These are phyloP conservation scores for Noturus placidus DNA, from an alignment of 2,113 vertebrate genomes.

Conservation along the genomic window DNA sequence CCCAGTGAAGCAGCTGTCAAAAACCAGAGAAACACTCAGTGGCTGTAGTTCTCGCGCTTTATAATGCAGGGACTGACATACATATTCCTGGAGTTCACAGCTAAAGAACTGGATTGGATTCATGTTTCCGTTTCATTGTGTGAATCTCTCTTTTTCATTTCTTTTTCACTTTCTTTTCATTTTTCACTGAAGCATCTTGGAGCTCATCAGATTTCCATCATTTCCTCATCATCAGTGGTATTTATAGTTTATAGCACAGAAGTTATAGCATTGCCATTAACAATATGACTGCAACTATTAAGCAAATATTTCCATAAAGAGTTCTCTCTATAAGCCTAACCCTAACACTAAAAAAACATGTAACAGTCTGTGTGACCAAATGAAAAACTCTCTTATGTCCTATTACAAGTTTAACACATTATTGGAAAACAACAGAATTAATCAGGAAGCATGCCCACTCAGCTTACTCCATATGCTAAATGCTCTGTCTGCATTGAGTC, in stretches of 20 bases:
- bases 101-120: conserved; percentile 47
- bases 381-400: neutral
- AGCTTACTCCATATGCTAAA: conserved; percentile 46
- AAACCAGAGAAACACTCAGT: conserved; percentile 63
- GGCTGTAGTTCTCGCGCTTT: conserved; percentile 67
- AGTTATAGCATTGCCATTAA: neutral
- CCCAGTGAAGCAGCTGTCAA: conserved; percentile 72
- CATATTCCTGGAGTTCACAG: conserved; percentile 68
- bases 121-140: conserved; percentile 54
- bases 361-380: conserved; percentile 16
- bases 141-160: conserved; percentile 16
- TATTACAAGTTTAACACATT: conserved; percentile 16
- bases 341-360: neutral
- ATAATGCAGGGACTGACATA: conserved; percentile 30
- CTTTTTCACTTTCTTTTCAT: no score
- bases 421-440: conserved; percentile 54
- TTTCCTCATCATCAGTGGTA: conserved; percentile 19
- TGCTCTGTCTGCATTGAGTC: conserved; percentile 65
- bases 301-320: conserved; percentile 16
- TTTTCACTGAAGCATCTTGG: neutral
- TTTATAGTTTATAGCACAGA: neutral
- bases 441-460: conserved; percentile 60
- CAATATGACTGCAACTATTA: conserved; percentile 11
- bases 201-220: conserved; percentile 3
- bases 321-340: neutral